Evolutionary conservation across 2,797 vertebrate genomes (phyloP).

Genomic region (Columba guinea): DNA sequence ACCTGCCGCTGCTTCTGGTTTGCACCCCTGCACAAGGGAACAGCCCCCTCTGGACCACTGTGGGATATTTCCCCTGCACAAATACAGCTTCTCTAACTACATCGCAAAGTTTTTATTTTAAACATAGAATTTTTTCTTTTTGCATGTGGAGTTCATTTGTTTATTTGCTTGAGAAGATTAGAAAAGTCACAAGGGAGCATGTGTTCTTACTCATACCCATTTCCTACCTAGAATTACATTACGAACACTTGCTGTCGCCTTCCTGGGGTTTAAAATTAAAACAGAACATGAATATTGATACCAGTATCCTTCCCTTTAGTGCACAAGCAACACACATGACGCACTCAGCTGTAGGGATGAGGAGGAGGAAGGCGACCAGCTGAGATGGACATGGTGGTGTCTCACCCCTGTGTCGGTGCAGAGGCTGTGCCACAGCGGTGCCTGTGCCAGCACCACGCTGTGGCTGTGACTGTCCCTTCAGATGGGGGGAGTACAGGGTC

Average conservation of each 20-base stretch:
- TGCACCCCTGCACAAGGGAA: neutral
- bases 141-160: conserved; percentile 22
- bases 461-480: neutral
- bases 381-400: rapidly evolving
- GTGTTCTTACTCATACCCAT: neutral
- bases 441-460: rapidly evolving
- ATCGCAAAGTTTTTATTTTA: neutral
- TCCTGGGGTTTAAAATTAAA: conserved; percentile 34
- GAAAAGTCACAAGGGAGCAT: neutral
- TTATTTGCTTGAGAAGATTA: conserved; percentile 44
- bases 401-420: neutral
- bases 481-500: neutral
- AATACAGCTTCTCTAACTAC: neutral
- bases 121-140: neutral
- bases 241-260: conserved; percentile 6
- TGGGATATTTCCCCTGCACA: neutral
- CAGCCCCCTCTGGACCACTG: neutral
- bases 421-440: rapidly evolving
- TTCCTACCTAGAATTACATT: conserved; percentile 23
- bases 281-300: conserved; percentile 7
- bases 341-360: neutral
- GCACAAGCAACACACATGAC: neutral
- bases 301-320: neutral
- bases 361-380: neutral
- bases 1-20: neutral